Evolutionary conservation across 2,888 invertebrate genomes (phyloP), one percentile per base, ranked within the genome.

Genomic region (Cryptus viduatorius): DNA sequence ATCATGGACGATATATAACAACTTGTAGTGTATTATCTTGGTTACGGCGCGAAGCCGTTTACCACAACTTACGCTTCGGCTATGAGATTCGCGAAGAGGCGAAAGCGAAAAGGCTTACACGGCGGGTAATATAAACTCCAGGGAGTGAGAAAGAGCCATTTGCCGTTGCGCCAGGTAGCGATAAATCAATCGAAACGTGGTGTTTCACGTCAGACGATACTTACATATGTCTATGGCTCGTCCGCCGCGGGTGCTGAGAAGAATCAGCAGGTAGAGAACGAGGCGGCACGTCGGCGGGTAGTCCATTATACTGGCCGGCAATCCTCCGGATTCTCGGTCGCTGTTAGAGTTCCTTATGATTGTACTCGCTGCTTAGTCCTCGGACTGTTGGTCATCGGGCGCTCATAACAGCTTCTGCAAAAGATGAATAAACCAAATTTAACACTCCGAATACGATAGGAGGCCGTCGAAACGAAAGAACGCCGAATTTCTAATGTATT

Each of bases 191-290:
- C 81, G 72, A 19, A 61, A 48, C 69, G 64, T 53, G 80, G 67
- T 81, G 64, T 84, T 82, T 78, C 69, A 79, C 78, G 84, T 79
- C 78, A 64, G 69, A 68, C 61, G 53, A 86, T 86, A 92, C 93
- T 93, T 86, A 93, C 93, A 93, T 92, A 93, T 92, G 93, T 93
- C 93, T 91, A 93, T 91, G 87, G 93, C 92, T 86, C 86, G 89
- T 89, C 90, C 91, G 87, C 87, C 87, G 86, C 88, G 88, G 89
- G 89, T 89, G 87, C 87, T 90, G 89, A 92, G 88, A 67, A 84
- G 84, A 88, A 91, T 89, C 86, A 92, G 88, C 86, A 91, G 89
- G 88, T 90, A 91, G 85, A 93, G 88, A 88, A 91, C 89, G 87
- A 93, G 91, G 90, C 91, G 91, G 89, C 90, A 90, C 79, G 88